Base-by-base conservation (phyloP, 2,113 vertebrate genomes). In the Passer domesticus region DNA sequence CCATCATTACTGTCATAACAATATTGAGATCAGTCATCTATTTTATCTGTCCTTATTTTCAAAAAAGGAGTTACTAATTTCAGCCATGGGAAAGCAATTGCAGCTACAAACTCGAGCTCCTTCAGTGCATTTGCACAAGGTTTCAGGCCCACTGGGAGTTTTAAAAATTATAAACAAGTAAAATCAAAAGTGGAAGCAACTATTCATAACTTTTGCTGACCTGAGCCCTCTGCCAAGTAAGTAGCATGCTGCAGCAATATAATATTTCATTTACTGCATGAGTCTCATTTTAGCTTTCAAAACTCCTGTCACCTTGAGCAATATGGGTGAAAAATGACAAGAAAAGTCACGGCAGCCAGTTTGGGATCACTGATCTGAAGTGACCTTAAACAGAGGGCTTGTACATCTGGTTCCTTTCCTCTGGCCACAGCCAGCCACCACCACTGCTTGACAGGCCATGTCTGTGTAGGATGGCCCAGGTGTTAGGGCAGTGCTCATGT, bases 41-140 rank as follows among this genome's bases (percentile, higher is more conserved):
- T 83, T 89, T 93, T 46, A 62, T 84, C 92, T 80, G 20, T 25
- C 53, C 37, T 76, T 77, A 53, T 92, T 92, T 88, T 88, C 44
- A 78, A 52, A 69, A 69, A 70, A 74, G 25, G 23, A 60, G 23
- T 35, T 81, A 52, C 20, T 88, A 25, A 63, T 62, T 94, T 90
- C 72, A 77, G 64, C 24, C 9, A 92, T 30, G 14, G 86, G 19
- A 94, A 92, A 69, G 53, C 64, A 89, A 75, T 9, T 63, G 43
- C 75, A 52, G 62, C 49, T 89, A 27, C 46, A 62, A 87, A 60
- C 14, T 83, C 69, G 58, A 62, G 17, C 22, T 90, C 30, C 8
- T 64, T 92, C n/a, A 39, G 37, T 23, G 4, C 68, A 27, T 41
- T 79, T 28, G 11, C 23, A 31, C 16, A 77, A 55, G 30, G 12